A percentile compares a stretch with the other conserved stretches of the same genome.
These are phyloP conservation scores for Melitaea athalia DNA, from an alignment of 2,888 invertebrate species.

Conservation along the genomic window DNA sequence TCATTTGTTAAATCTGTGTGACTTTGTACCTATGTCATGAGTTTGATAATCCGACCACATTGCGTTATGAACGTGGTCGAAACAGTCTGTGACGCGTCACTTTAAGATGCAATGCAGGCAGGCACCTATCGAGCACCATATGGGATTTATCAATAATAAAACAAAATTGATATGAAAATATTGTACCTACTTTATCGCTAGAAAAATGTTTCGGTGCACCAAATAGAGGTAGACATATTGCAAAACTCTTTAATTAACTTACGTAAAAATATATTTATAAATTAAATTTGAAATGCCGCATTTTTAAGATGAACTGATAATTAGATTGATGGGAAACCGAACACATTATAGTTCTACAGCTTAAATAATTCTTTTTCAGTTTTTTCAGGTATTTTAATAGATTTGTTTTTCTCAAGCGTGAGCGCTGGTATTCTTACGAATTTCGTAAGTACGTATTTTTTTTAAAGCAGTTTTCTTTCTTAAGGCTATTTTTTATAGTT, in stretches of 20 bases:
- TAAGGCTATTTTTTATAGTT: not conserved
- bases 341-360: too few relatives aligned
- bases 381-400: not conserved
- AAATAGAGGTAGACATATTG: too few relatives aligned
- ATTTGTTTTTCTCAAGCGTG: too few relatives aligned
- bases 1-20: constrained; percentile 30
- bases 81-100: constrained; percentile 19
- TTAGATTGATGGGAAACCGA: too few relatives aligned
- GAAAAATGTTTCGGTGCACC: too few relatives aligned
- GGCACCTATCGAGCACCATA: constrained; percentile 15
- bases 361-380: too few relatives aligned
- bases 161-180: not conserved
- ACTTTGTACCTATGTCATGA: constrained; percentile 36
- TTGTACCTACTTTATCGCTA: not conserved
- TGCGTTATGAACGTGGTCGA: constrained; percentile 32
- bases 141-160: constrained; percentile 24
- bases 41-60: constrained; percentile 57
- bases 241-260: too few relatives aligned
- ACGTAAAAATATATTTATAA: too few relatives aligned
- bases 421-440: too few relatives aligned
- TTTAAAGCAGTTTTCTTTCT: not conserved
- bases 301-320: too few relatives aligned
- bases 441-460: not conserved
- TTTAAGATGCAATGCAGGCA: constrained; percentile 25
- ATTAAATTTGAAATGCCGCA: too few relatives aligned